Base-by-base conservation (phyloP, 2,797 vertebrate species). In the Sebastes dallii region DNA sequence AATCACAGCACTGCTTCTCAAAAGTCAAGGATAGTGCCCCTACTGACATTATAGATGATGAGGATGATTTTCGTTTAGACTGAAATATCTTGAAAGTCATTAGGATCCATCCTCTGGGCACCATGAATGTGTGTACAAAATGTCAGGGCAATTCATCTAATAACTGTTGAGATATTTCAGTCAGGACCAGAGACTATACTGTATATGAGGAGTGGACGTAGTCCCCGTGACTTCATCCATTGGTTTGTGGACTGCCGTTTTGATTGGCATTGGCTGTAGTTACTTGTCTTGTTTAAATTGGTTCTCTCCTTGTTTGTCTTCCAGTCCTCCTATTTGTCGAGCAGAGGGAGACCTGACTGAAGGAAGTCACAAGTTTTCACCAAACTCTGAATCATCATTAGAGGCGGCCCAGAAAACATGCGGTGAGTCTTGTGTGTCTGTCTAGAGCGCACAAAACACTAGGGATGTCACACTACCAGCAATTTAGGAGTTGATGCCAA, bases 321-420 rank as follows among this genome's bases (percentile, higher is more conserved):
- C 58, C 85, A 94, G 90, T 14, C 91, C 93, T 64, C 91, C 96
- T 12, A 96, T 97, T 84, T 97, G 96, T 77, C 95, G 96, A 86
- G 94, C 95, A 55, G 96, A 98, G 82, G 96, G 93, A 61, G 96
- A 97, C 42, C 83, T 95, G 36, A 91, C 93, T 0, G 97, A 97
- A n/a, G 96, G 95, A 46, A 95, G 92, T 66, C 95, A 94, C 75
- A 97, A 97, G 86, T 96, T 96, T 34, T 98, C 97, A 22, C 97
- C 97, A 46, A 97, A 92, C 89, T 97, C 97, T 0, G 97, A 98
- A 69, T 96, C 96, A 1, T 96, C 96, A 3, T 88, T 96, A 10
- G 97, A 97, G 56, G 92, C 95, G 55, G 92, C 95, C 52, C 96
- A 97, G 87, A 97, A 97, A 90, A 96, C 97, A 70, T 98, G 97